Evolutionary conservation across 2,888 invertebrate genomes (phyloP).

Genomic region (Nasonia oneida): DNA sequence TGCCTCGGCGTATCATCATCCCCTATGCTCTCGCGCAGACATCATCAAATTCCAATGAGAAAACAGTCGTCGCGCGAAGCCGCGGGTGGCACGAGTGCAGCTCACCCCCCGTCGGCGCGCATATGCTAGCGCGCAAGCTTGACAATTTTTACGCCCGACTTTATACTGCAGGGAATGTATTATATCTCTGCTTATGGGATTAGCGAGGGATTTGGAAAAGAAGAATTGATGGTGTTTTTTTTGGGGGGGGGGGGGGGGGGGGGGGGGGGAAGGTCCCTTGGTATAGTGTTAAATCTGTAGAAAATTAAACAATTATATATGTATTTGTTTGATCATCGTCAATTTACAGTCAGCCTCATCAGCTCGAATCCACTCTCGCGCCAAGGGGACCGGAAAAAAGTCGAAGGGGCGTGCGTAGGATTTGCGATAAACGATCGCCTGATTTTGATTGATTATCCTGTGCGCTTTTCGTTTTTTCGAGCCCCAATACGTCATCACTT

Average conservation of each 20-base stretch:
- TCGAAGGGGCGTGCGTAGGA: conserved; percentile 29
- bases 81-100: conserved; percentile 62
- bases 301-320: no score
- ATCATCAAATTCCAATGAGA: conserved; percentile 76
- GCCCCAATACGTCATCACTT: conserved; percentile 42
- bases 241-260: no score
- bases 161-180: background rate
- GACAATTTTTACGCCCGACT: conserved; percentile 5
- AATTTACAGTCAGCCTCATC: background rate
- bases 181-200: background rate
- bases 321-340: background rate
- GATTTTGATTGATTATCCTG: conserved; percentile 66
- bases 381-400: conserved; percentile 50
- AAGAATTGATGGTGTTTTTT: background rate
- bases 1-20: background rate
- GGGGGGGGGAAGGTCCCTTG: no score
- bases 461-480: conserved; percentile 20
- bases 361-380: background rate
- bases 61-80: conserved; percentile 66
- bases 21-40: conserved; percentile 58
- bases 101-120: conserved; percentile 62
- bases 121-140: conserved; percentile 64
- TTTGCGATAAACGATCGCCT: conserved; percentile 57
- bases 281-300: no score
- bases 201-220: conserved; percentile 28